These are phyloP conservation scores for Allolobophora icterica DNA, from an alignment of 2,888 invertebrate genomes.

Conservation along the genomic window DNA sequence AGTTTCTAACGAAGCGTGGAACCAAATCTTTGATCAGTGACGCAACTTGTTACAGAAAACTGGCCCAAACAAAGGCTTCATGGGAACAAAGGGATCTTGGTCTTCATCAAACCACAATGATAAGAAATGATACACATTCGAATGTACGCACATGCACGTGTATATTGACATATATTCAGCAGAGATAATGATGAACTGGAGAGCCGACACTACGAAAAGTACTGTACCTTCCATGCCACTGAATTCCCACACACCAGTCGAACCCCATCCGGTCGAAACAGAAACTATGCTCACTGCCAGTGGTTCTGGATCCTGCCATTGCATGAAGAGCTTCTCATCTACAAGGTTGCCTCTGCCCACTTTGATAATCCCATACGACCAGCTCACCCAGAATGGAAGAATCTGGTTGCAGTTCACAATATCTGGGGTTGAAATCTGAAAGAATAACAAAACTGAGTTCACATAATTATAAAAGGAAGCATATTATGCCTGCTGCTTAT, in stretches of 20 bases:
- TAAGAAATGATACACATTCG: neutral
- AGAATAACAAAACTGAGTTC: neutral
- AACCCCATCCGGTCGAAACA: constrained; percentile 35
- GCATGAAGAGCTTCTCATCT: constrained; percentile 20
- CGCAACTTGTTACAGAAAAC: too few species aligned
- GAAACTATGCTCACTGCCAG: constrained; percentile 27
- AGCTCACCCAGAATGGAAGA: constrained; percentile 35
- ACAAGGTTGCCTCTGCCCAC: constrained; percentile 26
- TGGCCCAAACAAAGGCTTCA: too few species aligned
- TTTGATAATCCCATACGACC: constrained; percentile 32
- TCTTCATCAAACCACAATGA: too few species aligned
- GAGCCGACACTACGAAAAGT: neutral
- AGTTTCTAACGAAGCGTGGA: too few species aligned
- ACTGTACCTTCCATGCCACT: constrained; percentile 22
- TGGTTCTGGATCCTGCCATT: constrained; percentile 28
- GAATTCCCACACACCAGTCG: constrained; percentile 33
- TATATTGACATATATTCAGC: neutral
- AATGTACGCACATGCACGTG: neutral
- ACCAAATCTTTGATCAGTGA: too few species aligned
- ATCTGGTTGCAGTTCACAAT: constrained; percentile 33
- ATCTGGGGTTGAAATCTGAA: constrained; percentile 22
- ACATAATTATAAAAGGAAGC: neutral
- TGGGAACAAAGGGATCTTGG: too few species aligned
- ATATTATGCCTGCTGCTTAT: neutral
- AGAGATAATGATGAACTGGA: neutral